Base-by-base conservation (phyloP, 2,113 vertebrate species). In the Ardeotis arabs region DNA sequence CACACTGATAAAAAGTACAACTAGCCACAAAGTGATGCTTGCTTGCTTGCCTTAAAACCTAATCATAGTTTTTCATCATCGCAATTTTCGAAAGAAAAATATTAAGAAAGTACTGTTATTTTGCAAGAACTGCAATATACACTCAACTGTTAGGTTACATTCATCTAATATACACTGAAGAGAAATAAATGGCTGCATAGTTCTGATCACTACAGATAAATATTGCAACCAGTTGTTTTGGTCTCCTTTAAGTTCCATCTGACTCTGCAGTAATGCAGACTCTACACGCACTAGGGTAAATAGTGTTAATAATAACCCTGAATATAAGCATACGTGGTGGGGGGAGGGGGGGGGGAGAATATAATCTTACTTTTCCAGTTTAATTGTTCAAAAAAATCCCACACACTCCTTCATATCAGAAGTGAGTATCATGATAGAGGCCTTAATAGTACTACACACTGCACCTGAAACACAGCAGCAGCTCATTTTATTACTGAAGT, bases 111-210 rank as follows among this genome's bases (percentile, higher is more conserved):
- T 53, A 31, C 25, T 59, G 55, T 21, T 64, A 58, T n/a, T 75
- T 49, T 9, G 1, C 19, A 83, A 47, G 7, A 84, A 45, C 8
- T 58, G 10, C 27, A 79, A 50, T 28, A 45, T 4, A 53, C 7
- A 25, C 0, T 0, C 9, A 55, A 18, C 59, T 60, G 14, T 31
- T 44, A 17, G 12, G 24, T 6, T 73, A 18, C 52, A 12, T 53
- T 72, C 23, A 44, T 25, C 7, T 44, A 56, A 66, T 2, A 28
- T 0, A 86, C 14, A 29, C 22, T 81, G 52, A 83, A 75, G 47
- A 59, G 6, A 72, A 89, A 64, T 14, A 80, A 73, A 73, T 25
- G 44, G 14, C n/a, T 80, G 4, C 1, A 0, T 4, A 76, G 58
- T 4, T 75, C 39, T 45, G 33, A 67, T n/a, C 4, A 0, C 19